These are phyloP conservation scores for Zaprionus lineosus DNA, from an alignment of 2,888 invertebrate species.

Conservation along the genomic window DNA sequence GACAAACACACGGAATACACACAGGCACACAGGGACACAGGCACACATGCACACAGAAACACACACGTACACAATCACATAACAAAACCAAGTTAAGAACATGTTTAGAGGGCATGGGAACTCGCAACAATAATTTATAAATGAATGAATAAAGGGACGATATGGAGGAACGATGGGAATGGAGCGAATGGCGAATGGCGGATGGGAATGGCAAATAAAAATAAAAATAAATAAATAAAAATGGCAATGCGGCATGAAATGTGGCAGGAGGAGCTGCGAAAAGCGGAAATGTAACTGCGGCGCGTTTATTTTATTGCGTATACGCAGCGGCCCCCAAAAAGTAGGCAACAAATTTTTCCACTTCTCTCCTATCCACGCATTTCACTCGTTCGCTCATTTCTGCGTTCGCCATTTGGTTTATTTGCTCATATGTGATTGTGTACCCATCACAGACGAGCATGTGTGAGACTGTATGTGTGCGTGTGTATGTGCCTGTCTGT, in stretches of 20 bases:
- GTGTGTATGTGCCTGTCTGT: conserved; percentile 11
- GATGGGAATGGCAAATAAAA: conserved; percentile 61
- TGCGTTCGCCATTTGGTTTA: neutral
- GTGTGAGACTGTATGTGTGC: conserved; percentile 32
- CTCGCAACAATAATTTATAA: conserved; percentile 76
- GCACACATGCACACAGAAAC: conserved; percentile 11
- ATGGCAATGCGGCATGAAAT: conserved; percentile 77
- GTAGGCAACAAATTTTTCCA: conserved; percentile 61
- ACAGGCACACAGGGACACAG: conserved; percentile 12
- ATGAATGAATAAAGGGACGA: conserved; percentile 75
- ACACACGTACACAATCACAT: conserved; percentile 11
- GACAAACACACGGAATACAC: conserved; percentile 36
- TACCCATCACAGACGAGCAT: too few species aligned
- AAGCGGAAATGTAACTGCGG: conserved; percentile 69
- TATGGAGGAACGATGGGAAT: too few species aligned
- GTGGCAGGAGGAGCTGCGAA: conserved; percentile 51
- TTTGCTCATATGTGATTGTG: conserved; percentile 10
- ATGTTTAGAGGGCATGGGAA: conserved; percentile 51
- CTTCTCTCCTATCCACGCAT: neutral
- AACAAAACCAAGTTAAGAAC: conserved; percentile 24
- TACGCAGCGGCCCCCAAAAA: conserved; percentile 56
- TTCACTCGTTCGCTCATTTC: neutral
- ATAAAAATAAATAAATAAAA: conserved; percentile 78
- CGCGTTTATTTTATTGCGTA: conserved; percentile 76
- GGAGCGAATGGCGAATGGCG: conserved; percentile 48